Evolutionary conservation across 2,113 vertebrate species (phyloP).

Genomic region (Erinaceus europaeus): DNA sequence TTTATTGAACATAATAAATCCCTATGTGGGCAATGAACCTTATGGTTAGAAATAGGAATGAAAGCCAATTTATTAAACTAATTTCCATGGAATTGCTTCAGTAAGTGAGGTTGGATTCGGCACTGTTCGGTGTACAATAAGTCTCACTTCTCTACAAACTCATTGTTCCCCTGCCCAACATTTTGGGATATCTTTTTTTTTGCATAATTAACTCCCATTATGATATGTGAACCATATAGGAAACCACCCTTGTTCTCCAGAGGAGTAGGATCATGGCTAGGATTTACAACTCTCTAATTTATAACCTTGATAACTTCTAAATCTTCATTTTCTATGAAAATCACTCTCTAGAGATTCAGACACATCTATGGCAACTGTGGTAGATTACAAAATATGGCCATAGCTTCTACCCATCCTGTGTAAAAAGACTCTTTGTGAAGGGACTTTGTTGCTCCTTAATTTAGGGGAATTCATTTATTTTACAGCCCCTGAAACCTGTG

Average conservation of each 20-base stretch:
- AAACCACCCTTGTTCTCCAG: neutral
- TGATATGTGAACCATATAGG: neutral
- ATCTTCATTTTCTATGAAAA: neutral
- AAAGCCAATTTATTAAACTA: neutral
- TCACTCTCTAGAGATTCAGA: neutral
- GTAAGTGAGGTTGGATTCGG: neutral
- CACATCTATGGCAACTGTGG: neutral
- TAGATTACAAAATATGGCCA: neutral
- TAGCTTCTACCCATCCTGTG: neutral
- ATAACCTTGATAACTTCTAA: neutral
- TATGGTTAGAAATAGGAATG: neutral
- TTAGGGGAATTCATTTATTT: neutral
- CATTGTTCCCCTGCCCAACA: neutral
- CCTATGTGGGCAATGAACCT: neutral
- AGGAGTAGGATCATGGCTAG: neutral
- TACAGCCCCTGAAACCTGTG: neutral
- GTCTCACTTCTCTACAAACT: neutral
- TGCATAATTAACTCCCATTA: neutral
- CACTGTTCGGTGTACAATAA: neutral
- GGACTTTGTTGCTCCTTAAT: neutral
- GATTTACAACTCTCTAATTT: neutral
- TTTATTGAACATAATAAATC: constrained; percentile 26
- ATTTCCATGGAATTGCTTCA: neutral
- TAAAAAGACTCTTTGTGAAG: neutral
- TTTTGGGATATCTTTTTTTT: neutral